Percentiles rank a stretch among this genome's conserved stretches.
phyloP scores from a whole-genome alignment of 2,797 vertebrate species.

The Xenopus petersii region DNA sequence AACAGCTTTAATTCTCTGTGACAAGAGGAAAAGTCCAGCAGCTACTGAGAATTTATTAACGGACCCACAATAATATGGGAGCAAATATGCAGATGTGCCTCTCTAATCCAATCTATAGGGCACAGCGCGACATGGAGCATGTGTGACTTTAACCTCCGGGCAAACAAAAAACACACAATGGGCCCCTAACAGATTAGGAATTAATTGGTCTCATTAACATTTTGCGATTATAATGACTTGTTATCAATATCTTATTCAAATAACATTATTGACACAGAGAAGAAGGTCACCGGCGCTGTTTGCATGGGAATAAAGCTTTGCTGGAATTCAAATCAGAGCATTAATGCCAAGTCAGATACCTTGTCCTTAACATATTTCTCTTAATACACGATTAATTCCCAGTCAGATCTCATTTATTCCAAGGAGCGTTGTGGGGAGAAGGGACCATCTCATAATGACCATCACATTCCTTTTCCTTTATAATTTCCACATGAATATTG shows the following conservation, averaged over 20 bases:
- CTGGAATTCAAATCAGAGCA: constrained; percentile 32
- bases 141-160: constrained; percentile 88
- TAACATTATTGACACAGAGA: constrained; percentile 80
- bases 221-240: constrained; percentile 92
- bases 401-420: constrained; percentile 57
- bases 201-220: constrained; percentile 99
- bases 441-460: background rate
- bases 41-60: too few relatives aligned
- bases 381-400: constrained; percentile 58
- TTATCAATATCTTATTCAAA: constrained; percentile 95
- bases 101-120: too few relatives aligned
- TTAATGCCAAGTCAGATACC: constrained; percentile 62
- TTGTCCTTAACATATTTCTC: constrained; percentile 62
- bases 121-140: constrained; percentile 62
- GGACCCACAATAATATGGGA: too few relatives aligned
- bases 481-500: background rate
- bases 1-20: too few relatives aligned
- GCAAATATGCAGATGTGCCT: too few relatives aligned
- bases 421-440: constrained; percentile 43
- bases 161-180: constrained; percentile 65
- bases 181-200: constrained; percentile 90
- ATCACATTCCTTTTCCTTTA: background rate
- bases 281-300: constrained; percentile 79
- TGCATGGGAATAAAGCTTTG: constrained; percentile 64
- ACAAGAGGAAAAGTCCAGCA: too few relatives aligned